Evolutionary conservation across 1,140 invertebrate species (phyloP).

Genomic region (Nephila pilipes): DNA sequence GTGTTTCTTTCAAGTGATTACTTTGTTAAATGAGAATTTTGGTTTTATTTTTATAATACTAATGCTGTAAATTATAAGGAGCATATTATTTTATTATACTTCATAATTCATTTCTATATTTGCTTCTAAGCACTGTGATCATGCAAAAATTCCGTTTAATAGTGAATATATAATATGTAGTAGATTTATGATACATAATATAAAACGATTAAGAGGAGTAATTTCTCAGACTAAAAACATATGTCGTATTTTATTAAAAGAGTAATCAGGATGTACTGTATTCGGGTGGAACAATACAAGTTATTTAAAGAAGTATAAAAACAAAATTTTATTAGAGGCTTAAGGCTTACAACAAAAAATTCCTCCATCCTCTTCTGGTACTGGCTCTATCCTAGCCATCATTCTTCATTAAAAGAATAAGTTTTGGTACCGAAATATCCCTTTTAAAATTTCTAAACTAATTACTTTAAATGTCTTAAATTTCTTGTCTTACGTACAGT

Average conservation of each 20-base stretch:
- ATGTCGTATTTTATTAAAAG: not conserved
- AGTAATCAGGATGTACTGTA: not conserved
- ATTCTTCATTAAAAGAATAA: constrained; percentile 48
- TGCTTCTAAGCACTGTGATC: too few relatives aligned
- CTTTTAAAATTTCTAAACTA: constrained; percentile 46
- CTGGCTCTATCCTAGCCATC: not conserved
- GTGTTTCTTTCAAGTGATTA: too few relatives aligned
- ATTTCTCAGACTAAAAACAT: not conserved
- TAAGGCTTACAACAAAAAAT: not conserved
- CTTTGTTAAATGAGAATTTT: too few relatives aligned
- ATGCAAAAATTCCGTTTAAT: too few relatives aligned
- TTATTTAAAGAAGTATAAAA: not conserved
- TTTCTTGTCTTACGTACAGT: not conserved
- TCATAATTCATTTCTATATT: too few relatives aligned
- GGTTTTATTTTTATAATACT: too few relatives aligned
- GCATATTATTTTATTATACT: too few relatives aligned
- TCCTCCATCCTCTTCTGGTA: not conserved
- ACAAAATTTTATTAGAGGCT: not conserved
- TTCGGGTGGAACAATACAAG: not conserved
- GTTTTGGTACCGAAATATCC: not conserved
- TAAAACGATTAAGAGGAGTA: too few relatives aligned
- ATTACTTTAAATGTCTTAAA: constrained; percentile 20
- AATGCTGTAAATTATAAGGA: too few relatives aligned
- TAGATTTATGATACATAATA: too few relatives aligned
- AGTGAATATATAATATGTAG: too few relatives aligned